A percentile compares a stretch with the other conserved stretches of the same genome.
These are phyloP conservation scores for Quadriops clusia DNA, from an alignment of 2,888 invertebrate species.

Conservation along the genomic window DNA sequence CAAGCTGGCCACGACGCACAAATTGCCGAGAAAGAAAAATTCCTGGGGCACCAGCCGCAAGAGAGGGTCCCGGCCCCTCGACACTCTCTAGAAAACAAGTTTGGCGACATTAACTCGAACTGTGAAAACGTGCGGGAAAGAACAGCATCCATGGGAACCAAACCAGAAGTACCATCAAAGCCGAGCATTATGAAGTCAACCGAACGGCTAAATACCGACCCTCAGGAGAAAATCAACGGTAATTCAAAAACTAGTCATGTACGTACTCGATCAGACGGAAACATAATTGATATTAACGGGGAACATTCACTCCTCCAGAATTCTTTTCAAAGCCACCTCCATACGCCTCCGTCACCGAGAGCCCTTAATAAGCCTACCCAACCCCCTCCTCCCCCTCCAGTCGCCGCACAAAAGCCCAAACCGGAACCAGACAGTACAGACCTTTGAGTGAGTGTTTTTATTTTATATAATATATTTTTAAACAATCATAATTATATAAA, in stretches of 20 bases:
- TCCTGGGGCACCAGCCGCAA: constrained; percentile 27
- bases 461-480: no score
- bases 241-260: constrained; percentile 30
- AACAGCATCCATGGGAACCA: constrained; percentile 19
- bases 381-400: constrained; percentile 37
- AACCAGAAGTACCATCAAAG: constrained; percentile 29
- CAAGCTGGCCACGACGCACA: constrained; percentile 33
- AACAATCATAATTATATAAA: no score
- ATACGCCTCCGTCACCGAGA: constrained; percentile 28
- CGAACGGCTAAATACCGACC: constrained; percentile 21
- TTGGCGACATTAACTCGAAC: constrained; percentile 27
- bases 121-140: constrained; percentile 17
- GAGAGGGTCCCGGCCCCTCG: constrained; percentile 15
- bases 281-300: constrained; percentile 29
- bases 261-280: constrained; percentile 37
- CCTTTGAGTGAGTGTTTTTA: no score
- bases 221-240: constrained; percentile 22
- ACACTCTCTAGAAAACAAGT: constrained; percentile 24
- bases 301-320: constrained; percentile 9
- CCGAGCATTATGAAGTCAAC: constrained; percentile 23
- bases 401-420: constrained; percentile 18
- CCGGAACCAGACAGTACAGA: constrained; percentile 31
- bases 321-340: constrained; percentile 14
- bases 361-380: constrained; percentile 34
- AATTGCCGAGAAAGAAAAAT: constrained; percentile 34